phyloP scores from a whole-genome alignment of 2,888 invertebrate genomes.

The Endomychus coccineus region DNA sequence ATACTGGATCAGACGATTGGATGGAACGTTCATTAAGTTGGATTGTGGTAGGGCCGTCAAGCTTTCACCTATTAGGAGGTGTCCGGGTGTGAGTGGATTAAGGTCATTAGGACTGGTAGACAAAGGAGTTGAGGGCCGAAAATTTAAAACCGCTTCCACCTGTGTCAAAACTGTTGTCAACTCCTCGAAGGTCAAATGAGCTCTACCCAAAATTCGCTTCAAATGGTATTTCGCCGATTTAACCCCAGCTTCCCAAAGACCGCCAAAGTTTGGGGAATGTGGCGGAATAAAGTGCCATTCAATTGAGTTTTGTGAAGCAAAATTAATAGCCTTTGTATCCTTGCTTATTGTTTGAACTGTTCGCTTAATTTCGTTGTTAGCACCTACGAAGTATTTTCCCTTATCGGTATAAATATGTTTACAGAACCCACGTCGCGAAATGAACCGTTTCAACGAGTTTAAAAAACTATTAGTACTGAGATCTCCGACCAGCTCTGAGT shows the following conservation, averaged over 20 bases:
- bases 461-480: no score
- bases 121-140: slow-evolving; percentile 7
- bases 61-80: slow-evolving; percentile 17
- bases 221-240: slow-evolving; percentile 11
- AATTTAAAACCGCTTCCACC: slow-evolving; percentile 12
- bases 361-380: no score
- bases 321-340: no score
- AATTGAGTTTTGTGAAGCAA: no score
- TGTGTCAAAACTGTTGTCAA: slow-evolving; percentile 3
- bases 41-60: slow-evolving; percentile 14
- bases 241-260: slow-evolving; percentile 13
- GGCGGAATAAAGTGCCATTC: slow-evolving; percentile 14
- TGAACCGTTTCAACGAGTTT: no score
- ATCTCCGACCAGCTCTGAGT: no score
- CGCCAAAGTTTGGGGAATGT: slow-evolving; percentile 13
- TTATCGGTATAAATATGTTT: no score
- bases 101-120: slow-evolving; percentile 14
- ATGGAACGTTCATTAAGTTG: slow-evolving; percentile 2
- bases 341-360: no score
- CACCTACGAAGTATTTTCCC: no score
- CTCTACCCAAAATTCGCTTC: slow-evolving; percentile 4
- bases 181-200: slow-evolving; percentile 8
- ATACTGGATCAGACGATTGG: slow-evolving; percentile 10
- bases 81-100: slow-evolving; percentile 17
- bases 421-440: no score